Evolutionary conservation across 1,140 invertebrate species (phyloP).

Genomic region (Pantala flavescens): DNA sequence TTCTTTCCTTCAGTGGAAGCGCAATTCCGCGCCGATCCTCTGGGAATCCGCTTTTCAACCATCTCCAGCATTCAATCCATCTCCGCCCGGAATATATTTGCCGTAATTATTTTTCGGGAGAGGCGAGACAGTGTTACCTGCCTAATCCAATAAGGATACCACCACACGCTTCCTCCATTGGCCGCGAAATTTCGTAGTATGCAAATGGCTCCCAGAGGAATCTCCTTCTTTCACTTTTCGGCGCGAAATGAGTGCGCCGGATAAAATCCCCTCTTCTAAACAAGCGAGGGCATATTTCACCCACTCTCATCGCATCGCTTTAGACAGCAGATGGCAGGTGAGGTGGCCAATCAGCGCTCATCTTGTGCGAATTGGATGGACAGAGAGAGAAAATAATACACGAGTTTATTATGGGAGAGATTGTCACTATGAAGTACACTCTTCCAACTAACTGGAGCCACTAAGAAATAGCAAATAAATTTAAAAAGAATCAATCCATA

Average conservation of each 20-base stretch:
- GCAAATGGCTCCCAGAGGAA: not conserved
- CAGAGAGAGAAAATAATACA: no score
- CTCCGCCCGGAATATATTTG: not conserved
- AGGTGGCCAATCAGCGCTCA: no score
- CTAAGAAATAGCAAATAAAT: no score
- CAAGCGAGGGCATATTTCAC: not conserved
- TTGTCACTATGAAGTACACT: no score
- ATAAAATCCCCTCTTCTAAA: not conserved
- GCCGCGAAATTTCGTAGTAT: not conserved
- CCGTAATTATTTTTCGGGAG: not conserved
- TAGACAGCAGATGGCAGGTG: no score
- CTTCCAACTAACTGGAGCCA: no score
- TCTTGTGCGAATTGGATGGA: no score
- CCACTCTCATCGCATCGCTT: not conserved
- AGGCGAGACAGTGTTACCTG: not conserved
- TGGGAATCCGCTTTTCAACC: not conserved
- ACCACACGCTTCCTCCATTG: not conserved
- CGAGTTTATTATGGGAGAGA: no score
- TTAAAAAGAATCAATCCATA: no score
- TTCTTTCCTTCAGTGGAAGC: not conserved
- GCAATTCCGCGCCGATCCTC: not conserved
- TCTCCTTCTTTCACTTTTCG: not conserved
- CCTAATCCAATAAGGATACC: not conserved
- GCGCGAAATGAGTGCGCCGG: not conserved
- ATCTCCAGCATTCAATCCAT: not conserved